Evolutionary conservation across 1,140 invertebrate species (phyloP).

Genomic region (Drosophila tropicalis): DNA sequence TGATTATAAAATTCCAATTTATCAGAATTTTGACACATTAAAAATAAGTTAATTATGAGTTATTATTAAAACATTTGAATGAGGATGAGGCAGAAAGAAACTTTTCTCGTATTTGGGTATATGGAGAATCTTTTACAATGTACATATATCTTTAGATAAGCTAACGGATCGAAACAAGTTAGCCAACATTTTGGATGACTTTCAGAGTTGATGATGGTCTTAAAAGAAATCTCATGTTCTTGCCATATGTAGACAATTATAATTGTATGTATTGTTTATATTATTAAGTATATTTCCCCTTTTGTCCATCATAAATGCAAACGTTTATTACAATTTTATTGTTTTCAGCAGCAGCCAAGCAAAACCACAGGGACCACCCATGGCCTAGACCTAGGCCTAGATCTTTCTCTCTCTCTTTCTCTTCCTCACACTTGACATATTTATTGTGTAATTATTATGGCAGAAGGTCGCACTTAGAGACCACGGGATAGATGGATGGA

Average conservation of each 20-base stretch:
- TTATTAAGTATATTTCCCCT: too few relatives aligned
- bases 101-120: too few relatives aligned
- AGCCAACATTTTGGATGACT: too few relatives aligned
- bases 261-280: background rate
- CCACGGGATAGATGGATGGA: slow-evolving; percentile 11
- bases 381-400: slow-evolving; percentile 8
- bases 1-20: too few relatives aligned
- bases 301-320: slow-evolving; percentile 40
- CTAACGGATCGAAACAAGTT: background rate
- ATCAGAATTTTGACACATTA: too few relatives aligned
- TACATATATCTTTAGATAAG: background rate
- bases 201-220: background rate
- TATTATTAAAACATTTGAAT: too few relatives aligned
- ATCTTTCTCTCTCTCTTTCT: background rate
- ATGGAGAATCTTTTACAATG: background rate
- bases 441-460: slow-evolving; percentile 62
- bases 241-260: slow-evolving; percentile 4
- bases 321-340: slow-evolving; percentile 54
- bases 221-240: slow-evolving; percentile 8
- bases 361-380: slow-evolving; percentile 16
- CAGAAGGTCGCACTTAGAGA: slow-evolving; percentile 33
- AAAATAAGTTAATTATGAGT: too few relatives aligned
- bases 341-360: slow-evolving; percentile 18
- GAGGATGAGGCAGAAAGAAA: too few relatives aligned
- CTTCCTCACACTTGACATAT: slow-evolving; percentile 61